Evolutionary conservation across 2,797 vertebrate species (phyloP).

Genomic region (Platalea minor): DNA sequence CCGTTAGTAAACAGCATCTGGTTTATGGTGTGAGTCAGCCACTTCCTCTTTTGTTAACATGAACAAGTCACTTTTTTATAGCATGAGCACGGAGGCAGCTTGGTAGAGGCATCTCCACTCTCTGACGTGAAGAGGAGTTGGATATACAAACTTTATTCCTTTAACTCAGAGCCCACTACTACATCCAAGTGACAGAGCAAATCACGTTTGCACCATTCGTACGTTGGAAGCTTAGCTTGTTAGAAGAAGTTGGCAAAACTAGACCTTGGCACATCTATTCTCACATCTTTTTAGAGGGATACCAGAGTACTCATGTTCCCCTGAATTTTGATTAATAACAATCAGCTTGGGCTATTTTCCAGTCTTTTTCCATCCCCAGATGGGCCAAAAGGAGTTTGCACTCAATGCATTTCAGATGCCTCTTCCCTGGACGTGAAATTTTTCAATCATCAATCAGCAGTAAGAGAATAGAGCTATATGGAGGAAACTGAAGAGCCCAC

Average conservation of each 20-base stretch:
- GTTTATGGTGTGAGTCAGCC: neutral
- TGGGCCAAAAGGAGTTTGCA: neutral
- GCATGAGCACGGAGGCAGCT: neutral
- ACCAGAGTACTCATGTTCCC: neutral
- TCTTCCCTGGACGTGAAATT: neutral
- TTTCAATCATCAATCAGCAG: neutral
- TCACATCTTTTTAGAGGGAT: neutral
- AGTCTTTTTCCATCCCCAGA: neutral
- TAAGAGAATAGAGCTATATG: neutral
- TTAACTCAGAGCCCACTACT: neutral
- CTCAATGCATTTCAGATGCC: neutral
- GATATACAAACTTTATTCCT: neutral
- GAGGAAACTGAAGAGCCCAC: neutral
- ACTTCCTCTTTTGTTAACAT: neutral
- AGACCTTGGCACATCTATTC: neutral
- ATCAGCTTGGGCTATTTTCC: neutral
- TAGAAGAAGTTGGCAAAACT: neutral
- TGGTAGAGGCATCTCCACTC: neutral
- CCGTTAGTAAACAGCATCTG: neutral
- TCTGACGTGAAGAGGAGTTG: neutral
- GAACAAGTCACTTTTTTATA: neutral
- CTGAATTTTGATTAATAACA: neutral
- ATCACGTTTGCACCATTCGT: neutral
- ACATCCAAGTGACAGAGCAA: neutral
- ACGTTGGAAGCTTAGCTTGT: neutral